These are phyloP conservation scores for Parotocinclus haroldoi DNA, from an alignment of 2,797 vertebrate species.

Conservation along the genomic window DNA sequence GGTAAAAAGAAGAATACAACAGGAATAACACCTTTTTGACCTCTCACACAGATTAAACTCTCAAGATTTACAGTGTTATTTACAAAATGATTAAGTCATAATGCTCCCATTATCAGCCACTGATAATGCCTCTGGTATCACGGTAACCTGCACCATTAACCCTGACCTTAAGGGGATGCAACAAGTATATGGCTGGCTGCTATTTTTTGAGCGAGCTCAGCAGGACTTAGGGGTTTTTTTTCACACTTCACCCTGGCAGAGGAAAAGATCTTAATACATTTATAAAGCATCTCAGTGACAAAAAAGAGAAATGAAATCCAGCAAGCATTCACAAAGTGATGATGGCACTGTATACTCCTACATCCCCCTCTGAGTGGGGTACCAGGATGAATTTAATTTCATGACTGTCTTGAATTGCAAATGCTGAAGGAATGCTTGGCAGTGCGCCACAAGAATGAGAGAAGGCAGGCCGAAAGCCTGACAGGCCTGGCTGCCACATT, in stretches of 20 bases:
- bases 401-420: conserved; percentile 54
- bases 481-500: conserved; percentile 50
- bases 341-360: conserved; percentile 49
- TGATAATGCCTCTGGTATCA: not conserved
- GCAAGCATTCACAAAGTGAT: conserved; percentile 46
- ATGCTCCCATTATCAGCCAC: conserved; percentile 1
- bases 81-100: not conserved
- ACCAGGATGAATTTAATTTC: conserved; percentile 52
- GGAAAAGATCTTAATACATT: conserved; percentile 26
- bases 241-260: conserved; percentile 12
- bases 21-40: conserved; percentile 11
- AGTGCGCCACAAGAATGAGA: conserved; percentile 45
- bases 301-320: conserved; percentile 44
- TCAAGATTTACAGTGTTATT: too few species aligned
- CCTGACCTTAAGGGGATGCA: not conserved
- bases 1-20: conserved; percentile 32
- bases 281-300: conserved; percentile 40
- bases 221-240: not conserved
- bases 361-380: conserved; percentile 32
- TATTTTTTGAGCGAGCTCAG: conserved; percentile 18
- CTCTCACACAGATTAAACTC: conserved; percentile 15
- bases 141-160: not conserved
- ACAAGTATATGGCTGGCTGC: not conserved
- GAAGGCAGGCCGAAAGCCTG: conserved; percentile 38
- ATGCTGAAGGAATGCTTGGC: conserved; percentile 53